Conservation (phyloP, 2,113 vertebrate genomes). For the Peromyscus maniculatus region DNA sequence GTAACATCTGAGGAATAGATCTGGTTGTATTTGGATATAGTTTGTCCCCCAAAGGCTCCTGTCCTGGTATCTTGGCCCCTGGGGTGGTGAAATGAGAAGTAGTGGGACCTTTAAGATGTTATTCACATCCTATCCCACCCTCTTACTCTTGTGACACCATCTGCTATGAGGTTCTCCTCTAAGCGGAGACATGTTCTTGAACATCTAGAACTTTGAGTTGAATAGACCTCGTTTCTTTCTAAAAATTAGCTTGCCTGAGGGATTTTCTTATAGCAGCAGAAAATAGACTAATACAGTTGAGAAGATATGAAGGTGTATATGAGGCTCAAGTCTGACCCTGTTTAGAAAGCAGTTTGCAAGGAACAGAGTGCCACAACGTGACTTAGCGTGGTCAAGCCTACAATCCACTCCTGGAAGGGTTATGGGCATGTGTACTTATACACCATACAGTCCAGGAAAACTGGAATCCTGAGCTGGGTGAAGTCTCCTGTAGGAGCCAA, state of each 20-base stretch:
- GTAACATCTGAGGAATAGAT: background rate
- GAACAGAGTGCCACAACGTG: background rate
- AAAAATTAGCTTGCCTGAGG: background rate
- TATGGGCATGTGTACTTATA: accelerated
- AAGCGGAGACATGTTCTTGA: background rate
- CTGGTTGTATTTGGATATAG: background rate
- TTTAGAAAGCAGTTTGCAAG: no score
- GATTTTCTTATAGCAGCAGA: background rate
- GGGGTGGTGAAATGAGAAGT: background rate
- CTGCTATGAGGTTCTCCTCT: background rate
- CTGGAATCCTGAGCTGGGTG: accelerated
- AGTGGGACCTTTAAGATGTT: background rate
- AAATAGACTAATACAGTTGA: background rate
- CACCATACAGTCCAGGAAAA: background rate
- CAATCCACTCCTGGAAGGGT: accelerated
- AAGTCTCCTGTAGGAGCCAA: background rate
- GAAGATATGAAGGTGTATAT: accelerated
- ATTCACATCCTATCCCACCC: no score
- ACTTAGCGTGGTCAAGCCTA: background rate
- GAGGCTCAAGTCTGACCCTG: background rate
- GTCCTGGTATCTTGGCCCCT: background rate
- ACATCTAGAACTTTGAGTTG: background rate
- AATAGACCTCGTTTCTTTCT: background rate
- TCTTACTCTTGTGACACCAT: background rate
- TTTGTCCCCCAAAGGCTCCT: background rate